Evolutionary conservation across 2,113 vertebrate species (phyloP).

Genomic region (Hippocampus comes): DNA sequence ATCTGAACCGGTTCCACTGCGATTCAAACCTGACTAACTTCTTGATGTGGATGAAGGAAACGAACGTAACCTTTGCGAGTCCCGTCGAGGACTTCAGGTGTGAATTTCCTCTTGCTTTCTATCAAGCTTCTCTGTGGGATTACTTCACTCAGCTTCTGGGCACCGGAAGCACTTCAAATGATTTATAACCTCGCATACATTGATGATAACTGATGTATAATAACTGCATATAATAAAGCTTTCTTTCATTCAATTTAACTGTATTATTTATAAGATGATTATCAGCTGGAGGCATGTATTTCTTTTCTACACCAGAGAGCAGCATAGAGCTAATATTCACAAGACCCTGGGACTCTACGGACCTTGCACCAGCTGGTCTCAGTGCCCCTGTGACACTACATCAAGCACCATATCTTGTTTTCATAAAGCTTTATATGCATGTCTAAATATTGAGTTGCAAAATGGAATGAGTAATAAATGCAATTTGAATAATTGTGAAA

Average conservation of each 20-base stretch:
- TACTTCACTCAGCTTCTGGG: conserved; percentile 17
- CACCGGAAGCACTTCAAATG: background rate
- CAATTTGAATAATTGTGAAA: background rate
- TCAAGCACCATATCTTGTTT: too few relatives aligned
- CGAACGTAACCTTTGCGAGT: conserved; percentile 65
- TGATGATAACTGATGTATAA: background rate
- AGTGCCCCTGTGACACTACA: background rate
- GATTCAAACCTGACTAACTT: conserved; percentile 71
- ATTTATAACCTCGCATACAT: background rate
- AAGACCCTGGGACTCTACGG: background rate
- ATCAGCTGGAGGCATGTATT: background rate
- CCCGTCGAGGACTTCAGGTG: conserved; percentile 66
- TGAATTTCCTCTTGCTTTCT: conserved; percentile 66
- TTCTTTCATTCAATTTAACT: too few relatives aligned
- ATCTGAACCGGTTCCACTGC: conserved; percentile 78
- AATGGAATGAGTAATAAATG: background rate
- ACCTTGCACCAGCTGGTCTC: background rate
- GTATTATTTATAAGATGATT: too few relatives aligned
- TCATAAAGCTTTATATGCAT: background rate
- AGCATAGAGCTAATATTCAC: conserved; percentile 8
- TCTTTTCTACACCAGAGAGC: conserved; percentile 42
- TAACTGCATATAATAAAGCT: too few relatives aligned
- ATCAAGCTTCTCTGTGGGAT: conserved; percentile 27
- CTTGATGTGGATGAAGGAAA: conserved; percentile 76
- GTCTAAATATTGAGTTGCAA: background rate